Evolutionary conservation across 2,113 vertebrate species (phyloP), one percentile per base, ranked within the genome.

Genomic region (Trogon melanurus): DNA sequence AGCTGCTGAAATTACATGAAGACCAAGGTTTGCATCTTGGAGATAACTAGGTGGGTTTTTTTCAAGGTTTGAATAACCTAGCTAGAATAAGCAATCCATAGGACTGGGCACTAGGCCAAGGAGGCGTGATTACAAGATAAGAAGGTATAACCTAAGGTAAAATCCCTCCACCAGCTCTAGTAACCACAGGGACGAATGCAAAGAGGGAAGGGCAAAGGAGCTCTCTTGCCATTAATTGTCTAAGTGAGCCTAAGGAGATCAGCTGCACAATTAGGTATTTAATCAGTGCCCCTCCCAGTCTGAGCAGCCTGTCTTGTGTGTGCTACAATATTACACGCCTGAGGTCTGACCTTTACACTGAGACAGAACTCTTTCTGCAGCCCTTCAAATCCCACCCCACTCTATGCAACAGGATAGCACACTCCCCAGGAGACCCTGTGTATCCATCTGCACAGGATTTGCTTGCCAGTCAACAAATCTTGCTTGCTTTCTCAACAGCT

Each of bases 221-320:
- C 38, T 80, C 51, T 78, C 69, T n/a, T 79, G 93, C 44, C 83
- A 74, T 92, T 92, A 80, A 93, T 85, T 92, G 91, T 96, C 79
- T 83, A 48, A 88, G 29, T 48, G 72, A 95, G 69, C 86, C 91
- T 93, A 91, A 95, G 67, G 32, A 89, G 91, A 96, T 95, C 79
- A 95, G 61, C 56, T 79, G 86, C 86, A 69, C 61, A 89, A 92
- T 93, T 79, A 95, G 86, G 34, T 72, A 67, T 67, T 70, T 79
- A 93, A 93, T 79, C 57, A 81, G 79, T 12, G 34, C 61, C 88
- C 47, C 57, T 91, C 83, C 79, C 79, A 93, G 88, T 32, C 78
- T 3, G 2, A 93, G 83, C 64, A 72, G 89, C 81, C 79, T 88
- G 34, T 10, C 27, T 23, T 51, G 29, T 13, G 0, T 38, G 29